Conservation (phyloP, 2,888 invertebrate genomes). For the Sarcophaga variegata region DNA sequence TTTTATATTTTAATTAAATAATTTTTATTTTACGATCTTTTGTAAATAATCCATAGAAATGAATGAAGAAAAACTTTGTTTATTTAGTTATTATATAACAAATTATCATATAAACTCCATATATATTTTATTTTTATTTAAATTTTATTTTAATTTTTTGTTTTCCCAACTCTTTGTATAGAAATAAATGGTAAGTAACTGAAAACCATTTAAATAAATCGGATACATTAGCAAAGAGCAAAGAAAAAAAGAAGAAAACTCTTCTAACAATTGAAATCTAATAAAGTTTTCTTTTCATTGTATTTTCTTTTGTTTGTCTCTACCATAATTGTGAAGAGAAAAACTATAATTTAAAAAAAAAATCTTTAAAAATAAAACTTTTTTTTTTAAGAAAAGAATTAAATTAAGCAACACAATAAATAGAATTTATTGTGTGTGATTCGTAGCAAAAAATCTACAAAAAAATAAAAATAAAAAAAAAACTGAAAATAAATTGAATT, state of each 20-base stretch:
- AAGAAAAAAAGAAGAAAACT: too few species aligned
- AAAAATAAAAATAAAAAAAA: too few species aligned
- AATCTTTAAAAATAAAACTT: not conserved
- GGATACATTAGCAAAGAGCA: constrained; percentile 1
- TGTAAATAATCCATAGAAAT: constrained; percentile 13
- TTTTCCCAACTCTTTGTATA: not conserved
- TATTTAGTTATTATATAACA: constrained; percentile 28
- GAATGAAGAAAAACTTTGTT: not conserved
- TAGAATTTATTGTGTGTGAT: too few species aligned
- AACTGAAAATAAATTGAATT: too few species aligned
- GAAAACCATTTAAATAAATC: not conserved
- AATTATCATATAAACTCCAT: constrained; percentile 12
- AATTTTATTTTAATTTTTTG: too few species aligned
- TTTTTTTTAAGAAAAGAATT: too few species aligned
- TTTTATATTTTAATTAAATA: not conserved
- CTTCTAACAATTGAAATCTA: constrained; percentile 28
- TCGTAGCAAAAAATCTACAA: too few species aligned
- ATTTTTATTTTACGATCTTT: constrained; percentile 6
- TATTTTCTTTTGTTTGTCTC: too few species aligned
- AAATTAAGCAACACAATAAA: too few species aligned
- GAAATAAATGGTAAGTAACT: not conserved
- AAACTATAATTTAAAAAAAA: not conserved
- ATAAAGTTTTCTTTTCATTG: constrained; percentile 17
- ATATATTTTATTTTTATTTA: not conserved
- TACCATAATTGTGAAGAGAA: not conserved